Evolutionary conservation across 2,888 invertebrate species (phyloP).

Genomic region (Ctena decussata): DNA sequence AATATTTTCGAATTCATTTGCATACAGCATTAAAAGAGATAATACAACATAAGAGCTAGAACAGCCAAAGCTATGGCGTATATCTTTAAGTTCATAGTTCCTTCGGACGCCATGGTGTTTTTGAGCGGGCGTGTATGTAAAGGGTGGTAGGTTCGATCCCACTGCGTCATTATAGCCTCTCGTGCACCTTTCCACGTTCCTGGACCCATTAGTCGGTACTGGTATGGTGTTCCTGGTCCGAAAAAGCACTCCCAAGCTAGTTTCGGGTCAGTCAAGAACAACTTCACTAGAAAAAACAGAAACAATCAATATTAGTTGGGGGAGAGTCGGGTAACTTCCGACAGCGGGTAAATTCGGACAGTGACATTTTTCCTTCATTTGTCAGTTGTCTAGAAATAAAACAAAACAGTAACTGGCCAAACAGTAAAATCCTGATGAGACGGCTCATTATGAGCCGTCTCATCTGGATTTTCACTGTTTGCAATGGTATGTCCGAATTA

Average conservation of each 20-base stretch:
- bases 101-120: background rate
- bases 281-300: constrained; percentile 61
- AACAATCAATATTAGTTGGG: background rate
- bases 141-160: constrained; percentile 75
- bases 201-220: constrained; percentile 86
- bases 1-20: too few relatives aligned
- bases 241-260: constrained; percentile 81
- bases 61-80: background rate
- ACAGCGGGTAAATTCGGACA: background rate
- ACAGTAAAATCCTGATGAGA: too few relatives aligned
- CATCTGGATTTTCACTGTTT: too few relatives aligned
- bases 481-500: too few relatives aligned
- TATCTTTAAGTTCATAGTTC: background rate
- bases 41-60: background rate
- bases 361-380: background rate
- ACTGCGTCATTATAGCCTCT: constrained; percentile 85
- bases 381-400: background rate
- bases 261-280: constrained; percentile 75
- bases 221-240: constrained; percentile 85
- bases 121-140: constrained; percentile 62
- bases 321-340: background rate
- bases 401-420: background rate
- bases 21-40: background rate
- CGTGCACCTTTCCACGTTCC: constrained; percentile 87
- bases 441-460: too few relatives aligned